A percentile compares a stretch with the other conserved stretches of the same genome.
These are phyloP conservation scores for Pseudeuparius sepicola DNA, from an alignment of 2,888 invertebrate genomes.

Conservation along the genomic window DNA sequence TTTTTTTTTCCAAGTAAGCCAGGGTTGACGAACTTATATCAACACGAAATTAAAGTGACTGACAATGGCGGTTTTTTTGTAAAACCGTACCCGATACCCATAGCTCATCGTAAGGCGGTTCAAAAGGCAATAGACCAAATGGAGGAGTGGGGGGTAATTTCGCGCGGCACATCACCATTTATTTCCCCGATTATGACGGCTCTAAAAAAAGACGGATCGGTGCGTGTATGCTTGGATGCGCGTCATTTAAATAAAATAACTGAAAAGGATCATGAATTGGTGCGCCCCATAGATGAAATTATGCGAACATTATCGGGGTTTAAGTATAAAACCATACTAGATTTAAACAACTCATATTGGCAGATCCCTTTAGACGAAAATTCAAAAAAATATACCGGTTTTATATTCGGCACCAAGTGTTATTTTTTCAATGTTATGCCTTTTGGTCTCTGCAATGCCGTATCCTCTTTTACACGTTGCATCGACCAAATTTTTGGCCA, in stretches of 20 bases:
- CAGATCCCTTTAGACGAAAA: slow-evolving; percentile 21
- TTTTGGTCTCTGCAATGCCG: slow-evolving; percentile 15
- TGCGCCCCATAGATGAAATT: slow-evolving; percentile 17
- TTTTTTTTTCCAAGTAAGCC: slow-evolving; percentile 12
- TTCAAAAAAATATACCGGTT: slow-evolving; percentile 22
- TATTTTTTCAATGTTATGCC: slow-evolving; percentile 17
- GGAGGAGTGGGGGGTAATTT: slow-evolving; percentile 5
- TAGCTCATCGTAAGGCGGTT: slow-evolving; percentile 10
- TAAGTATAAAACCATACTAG: slow-evolving; percentile 13
- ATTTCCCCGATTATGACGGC: slow-evolving; percentile 17
- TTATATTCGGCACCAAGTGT: slow-evolving; percentile 12
- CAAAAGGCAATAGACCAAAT: slow-evolving; percentile 7
- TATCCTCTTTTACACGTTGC: slow-evolving; percentile 11
- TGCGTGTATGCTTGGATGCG: slow-evolving; percentile 20
- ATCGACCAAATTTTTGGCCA: slow-evolving; percentile 11
- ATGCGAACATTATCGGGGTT: slow-evolving; percentile 3
- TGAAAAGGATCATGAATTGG: slow-evolving; percentile 16
- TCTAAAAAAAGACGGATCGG: slow-evolving; percentile 16
- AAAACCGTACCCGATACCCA: slow-evolving; percentile 14
- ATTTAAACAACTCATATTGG: slow-evolving; percentile 19
- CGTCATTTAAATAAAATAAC: slow-evolving; percentile 17
- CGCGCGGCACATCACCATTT: slow-evolving; percentile 11
- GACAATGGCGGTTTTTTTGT: slow-evolving; percentile 11
- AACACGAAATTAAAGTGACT: slow-evolving; percentile 12
- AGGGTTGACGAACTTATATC: slow-evolving; percentile 9